phyloP scores from a whole-genome alignment of 2,113 vertebrate species.

The Corythornis madagascariensis region DNA sequence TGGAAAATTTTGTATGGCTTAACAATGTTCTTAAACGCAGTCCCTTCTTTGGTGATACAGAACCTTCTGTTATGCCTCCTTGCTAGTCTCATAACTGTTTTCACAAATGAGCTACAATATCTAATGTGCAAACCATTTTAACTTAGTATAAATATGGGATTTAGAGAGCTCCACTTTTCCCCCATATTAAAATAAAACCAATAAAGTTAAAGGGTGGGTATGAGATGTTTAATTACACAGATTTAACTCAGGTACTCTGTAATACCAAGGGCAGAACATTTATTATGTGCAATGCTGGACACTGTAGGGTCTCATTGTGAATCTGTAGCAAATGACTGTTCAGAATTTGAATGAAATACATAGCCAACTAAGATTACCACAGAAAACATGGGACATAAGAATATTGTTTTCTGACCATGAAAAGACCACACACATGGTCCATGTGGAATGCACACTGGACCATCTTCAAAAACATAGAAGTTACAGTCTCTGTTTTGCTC shows the following conservation, averaged over 20 bases:
- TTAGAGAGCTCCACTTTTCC: background rate
- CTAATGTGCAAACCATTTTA: background rate
- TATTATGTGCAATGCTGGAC: background rate
- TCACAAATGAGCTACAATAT: background rate
- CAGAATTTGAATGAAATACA: conserved; percentile 14
- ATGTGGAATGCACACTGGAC: conserved; percentile 74
- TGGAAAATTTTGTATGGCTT: background rate
- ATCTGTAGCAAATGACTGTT: conserved; percentile 10
- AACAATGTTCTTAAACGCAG: background rate
- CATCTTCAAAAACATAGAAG: conserved; percentile 78
- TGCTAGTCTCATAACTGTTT: background rate
- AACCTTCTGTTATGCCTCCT: background rate
- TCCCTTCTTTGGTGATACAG: background rate
- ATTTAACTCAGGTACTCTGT: background rate
- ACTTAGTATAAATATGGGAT: background rate
- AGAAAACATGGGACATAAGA: conserved; percentile 69
- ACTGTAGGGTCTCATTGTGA: conserved; percentile 27
- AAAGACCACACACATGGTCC: conserved; percentile 76
- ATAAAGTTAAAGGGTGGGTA: background rate
- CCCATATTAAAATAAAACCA: background rate
- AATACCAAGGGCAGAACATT: background rate
- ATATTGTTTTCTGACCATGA: conserved; percentile 69
- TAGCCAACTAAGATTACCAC: conserved; percentile 55
- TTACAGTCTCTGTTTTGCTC: conserved; percentile 61
- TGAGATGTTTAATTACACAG: background rate